Conservation (phyloP, 2,113 vertebrate genomes). For the Reinhardtius hippoglossoides region DNA sequence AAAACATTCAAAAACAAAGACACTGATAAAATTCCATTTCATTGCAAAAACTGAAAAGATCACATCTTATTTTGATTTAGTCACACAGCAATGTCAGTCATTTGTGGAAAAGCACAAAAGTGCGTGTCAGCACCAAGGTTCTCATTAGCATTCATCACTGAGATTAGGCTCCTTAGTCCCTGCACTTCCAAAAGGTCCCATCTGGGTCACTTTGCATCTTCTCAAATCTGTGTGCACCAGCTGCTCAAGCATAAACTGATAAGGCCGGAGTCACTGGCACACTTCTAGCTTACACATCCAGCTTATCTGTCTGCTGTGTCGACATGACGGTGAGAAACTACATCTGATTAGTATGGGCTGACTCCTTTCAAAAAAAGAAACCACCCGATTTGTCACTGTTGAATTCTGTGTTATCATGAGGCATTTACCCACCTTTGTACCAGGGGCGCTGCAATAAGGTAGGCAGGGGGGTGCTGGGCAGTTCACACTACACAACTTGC, state of each 20-base stretch:
- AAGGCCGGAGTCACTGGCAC: constrained; percentile 13
- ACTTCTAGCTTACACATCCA: constrained; percentile 27
- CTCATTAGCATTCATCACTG: constrained; percentile 49
- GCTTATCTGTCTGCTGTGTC: neutral
- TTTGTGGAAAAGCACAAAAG: neutral
- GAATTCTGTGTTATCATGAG: neutral
- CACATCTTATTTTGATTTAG: neutral
- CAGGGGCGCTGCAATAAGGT: too few species aligned
- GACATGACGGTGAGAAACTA: constrained; percentile 1
- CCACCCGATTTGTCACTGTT: neutral
- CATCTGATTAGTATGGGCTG: constrained; percentile 4
- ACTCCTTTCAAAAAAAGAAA: neutral
- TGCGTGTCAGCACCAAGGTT: constrained; percentile 10
- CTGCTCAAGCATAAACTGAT: constrained; percentile 34
- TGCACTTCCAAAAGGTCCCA: constrained; percentile 26
- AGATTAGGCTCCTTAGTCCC: constrained; percentile 37
- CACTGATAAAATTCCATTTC: neutral
- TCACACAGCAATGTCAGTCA: neutral
- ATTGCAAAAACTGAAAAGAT: neutral
- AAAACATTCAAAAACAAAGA: neutral
- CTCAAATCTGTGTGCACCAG: constrained; percentile 25
- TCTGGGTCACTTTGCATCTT: constrained; percentile 30
- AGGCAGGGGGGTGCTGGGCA: too few species aligned
- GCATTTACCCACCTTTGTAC: neutral
- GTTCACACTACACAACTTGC: too few species aligned